Evolutionary conservation across 2,797 vertebrate genomes (phyloP).

Genomic region (Eulemur coronatus): DNA sequence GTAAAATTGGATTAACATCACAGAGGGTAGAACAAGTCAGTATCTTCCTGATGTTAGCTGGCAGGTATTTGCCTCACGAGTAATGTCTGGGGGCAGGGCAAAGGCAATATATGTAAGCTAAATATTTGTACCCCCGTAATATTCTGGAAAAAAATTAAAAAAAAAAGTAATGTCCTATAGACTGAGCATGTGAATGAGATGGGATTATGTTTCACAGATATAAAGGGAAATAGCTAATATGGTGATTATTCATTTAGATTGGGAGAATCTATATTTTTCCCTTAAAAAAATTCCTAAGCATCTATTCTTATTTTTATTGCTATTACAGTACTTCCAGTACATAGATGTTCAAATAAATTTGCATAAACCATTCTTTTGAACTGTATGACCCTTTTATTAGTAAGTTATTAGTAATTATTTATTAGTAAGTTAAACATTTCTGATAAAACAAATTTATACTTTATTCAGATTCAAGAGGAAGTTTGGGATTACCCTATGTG

Average conservation of each 20-base stretch:
- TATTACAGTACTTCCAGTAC: not conserved
- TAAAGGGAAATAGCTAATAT: not conserved
- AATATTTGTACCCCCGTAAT: too few species aligned
- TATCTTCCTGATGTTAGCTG: slow-evolving; percentile 11
- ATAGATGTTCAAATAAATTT: slow-evolving; percentile 12
- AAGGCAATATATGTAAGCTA: too few species aligned
- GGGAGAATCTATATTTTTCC: not conserved
- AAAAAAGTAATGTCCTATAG: not conserved
- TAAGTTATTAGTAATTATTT: not conserved
- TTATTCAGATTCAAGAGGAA: slow-evolving; percentile 29
- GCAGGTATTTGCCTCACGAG: not conserved
- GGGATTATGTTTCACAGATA: not conserved
- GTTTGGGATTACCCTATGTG: not conserved
- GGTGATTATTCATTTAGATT: not conserved
- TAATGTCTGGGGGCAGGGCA: too few species aligned
- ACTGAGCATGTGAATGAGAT: not conserved
- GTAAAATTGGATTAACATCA: slow-evolving; percentile 25
- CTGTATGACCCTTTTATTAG: slow-evolving; percentile 8
- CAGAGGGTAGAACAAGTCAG: not conserved
- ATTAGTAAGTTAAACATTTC: not conserved
- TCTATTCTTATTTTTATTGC: slow-evolving; percentile 15
- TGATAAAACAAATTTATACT: not conserved
- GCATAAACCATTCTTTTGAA: not conserved
- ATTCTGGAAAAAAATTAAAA: too few species aligned
- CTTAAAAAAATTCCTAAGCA: not conserved